Base-by-base conservation (phyloP, 2,113 vertebrate species). In the Oenanthe oenanthe region DNA sequence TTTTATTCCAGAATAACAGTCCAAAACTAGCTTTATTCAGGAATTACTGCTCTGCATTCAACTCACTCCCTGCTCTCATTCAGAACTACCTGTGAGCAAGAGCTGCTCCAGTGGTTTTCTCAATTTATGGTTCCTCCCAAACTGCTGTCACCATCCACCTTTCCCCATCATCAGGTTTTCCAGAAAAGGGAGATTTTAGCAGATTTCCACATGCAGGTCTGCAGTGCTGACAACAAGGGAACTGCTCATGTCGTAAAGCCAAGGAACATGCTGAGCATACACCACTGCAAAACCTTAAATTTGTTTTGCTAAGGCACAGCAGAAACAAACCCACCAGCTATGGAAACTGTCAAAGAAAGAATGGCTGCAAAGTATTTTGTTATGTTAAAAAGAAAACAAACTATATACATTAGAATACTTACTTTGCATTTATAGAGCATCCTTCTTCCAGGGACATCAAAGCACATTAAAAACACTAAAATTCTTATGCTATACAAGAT, bases 341-440 rank as follows among this genome's bases (percentile, higher is more conserved):
- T 7, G 61, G 88, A 95, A 93, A 90, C 82, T 72, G 32, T 34
- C 60, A 68, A 78, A 77, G 74, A 93, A 89, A 80, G 68, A 51
- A 78, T 65, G 68, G 63, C n/a, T 90, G 88, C 8, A 2, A 88
- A 66, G 36, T 68, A 84, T 80, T 93, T 93, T 86, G 92, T 93
- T 80, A 77, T 14, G 72, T 88, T 92, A 88, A 82, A 92, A 93
- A 76, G 81, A 81, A 95, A 92, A 85, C 74, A 91, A 94, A 88
- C 89, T 34, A 62, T 0, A 0, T 43, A 89, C n/a, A 67, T 67
- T 70, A 92, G 79, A 94, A 82, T 74, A 96, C 97, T 97, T 95
- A 96, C 93, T 97, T 96, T 88, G 75, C 92, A 95, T 92, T 97
- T 96, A 94, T 85, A 96, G 54, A 90, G 84, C 96, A 94, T 97